These are phyloP conservation scores for Hapalemur alaotrensis DNA, from an alignment of 2,797 vertebrate genomes.

Conservation along the genomic window DNA sequence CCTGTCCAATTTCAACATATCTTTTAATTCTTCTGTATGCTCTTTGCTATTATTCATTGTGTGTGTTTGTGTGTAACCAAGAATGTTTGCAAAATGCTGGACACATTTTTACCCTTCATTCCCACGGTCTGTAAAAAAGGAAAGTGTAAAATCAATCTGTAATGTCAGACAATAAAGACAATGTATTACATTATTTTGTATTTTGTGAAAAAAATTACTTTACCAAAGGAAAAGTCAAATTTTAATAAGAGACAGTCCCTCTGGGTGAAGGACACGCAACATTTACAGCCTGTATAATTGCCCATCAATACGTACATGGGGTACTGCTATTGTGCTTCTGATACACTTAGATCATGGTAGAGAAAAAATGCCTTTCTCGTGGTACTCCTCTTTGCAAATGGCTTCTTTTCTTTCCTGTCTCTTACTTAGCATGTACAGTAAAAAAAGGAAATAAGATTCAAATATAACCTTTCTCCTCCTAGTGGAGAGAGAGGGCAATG, in stretches of 20 bases:
- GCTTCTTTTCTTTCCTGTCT: slow-evolving; percentile 47
- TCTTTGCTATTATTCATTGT: slow-evolving; percentile 75
- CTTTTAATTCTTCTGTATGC: slow-evolving; percentile 73
- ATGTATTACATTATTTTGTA: slow-evolving; percentile 72
- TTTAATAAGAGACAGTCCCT: slow-evolving; percentile 1
- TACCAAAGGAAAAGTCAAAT: slow-evolving; percentile 20
- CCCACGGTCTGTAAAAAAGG: slow-evolving; percentile 64
- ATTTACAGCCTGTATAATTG: background rate
- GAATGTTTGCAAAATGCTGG: slow-evolving; percentile 75
- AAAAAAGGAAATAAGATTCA: background rate
- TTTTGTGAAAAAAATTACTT: slow-evolving; percentile 70
- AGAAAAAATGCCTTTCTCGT: slow-evolving; percentile 16
- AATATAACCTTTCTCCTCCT: background rate
- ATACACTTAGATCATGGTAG: slow-evolving; percentile 63
- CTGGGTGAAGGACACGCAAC: background rate
- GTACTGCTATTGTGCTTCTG: background rate
- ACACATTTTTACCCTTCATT: slow-evolving; percentile 69
- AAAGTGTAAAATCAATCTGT: slow-evolving; percentile 73
- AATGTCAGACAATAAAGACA: slow-evolving; percentile 76
- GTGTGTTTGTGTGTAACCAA: slow-evolving; percentile 77
- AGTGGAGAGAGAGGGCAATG: background rate
- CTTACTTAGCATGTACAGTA: background rate
- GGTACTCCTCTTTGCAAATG: slow-evolving; percentile 23
- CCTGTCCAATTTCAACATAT: slow-evolving; percentile 53
- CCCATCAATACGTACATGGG: background rate